Conservation (phyloP, 2,797 vertebrate genomes). For the Geotria australis region DNA sequence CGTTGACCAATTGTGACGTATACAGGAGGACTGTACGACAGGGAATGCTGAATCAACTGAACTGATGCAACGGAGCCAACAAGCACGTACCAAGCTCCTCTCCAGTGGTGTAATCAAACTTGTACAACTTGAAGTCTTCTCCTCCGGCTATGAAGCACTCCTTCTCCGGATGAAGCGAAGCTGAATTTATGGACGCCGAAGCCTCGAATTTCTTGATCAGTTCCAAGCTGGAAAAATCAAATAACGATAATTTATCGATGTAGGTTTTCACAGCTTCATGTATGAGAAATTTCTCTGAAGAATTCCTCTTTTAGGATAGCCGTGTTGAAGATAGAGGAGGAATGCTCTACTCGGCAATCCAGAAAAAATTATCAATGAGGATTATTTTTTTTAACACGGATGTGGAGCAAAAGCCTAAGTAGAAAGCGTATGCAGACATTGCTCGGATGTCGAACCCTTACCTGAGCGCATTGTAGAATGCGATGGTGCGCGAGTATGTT, state of each 20-base stretch:
- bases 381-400: too few species aligned
- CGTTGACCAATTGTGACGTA: too few species aligned
- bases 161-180: slow-evolving; percentile 79
- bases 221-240: slow-evolving; percentile 26
- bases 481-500: slow-evolving; percentile 66
- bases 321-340: too few species aligned
- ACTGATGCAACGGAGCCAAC: not conserved
- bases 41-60: too few species aligned
- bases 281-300: too few species aligned
- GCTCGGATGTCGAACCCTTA: slow-evolving; percentile 6
- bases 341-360: too few species aligned
- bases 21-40: too few species aligned
- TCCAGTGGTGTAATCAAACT: slow-evolving; percentile 71
- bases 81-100: slow-evolving; percentile 51
- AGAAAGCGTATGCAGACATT: too few species aligned
- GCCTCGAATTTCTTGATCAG: slow-evolving; percentile 72
- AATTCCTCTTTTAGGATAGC: too few species aligned
- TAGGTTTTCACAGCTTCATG: too few species aligned
- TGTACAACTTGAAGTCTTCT: slow-evolving; percentile 95
- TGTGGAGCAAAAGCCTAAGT: too few species aligned
- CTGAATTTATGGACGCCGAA: slow-evolving; percentile 66
- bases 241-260: slow-evolving; percentile 1
- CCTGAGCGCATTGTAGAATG: slow-evolving; percentile 72
- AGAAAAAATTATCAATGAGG: too few species aligned
- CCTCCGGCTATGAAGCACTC: slow-evolving; percentile 83